These are phyloP conservation scores for Whitmania pigra DNA, from an alignment of 1,140 invertebrate species.

Conservation along the genomic window DNA sequence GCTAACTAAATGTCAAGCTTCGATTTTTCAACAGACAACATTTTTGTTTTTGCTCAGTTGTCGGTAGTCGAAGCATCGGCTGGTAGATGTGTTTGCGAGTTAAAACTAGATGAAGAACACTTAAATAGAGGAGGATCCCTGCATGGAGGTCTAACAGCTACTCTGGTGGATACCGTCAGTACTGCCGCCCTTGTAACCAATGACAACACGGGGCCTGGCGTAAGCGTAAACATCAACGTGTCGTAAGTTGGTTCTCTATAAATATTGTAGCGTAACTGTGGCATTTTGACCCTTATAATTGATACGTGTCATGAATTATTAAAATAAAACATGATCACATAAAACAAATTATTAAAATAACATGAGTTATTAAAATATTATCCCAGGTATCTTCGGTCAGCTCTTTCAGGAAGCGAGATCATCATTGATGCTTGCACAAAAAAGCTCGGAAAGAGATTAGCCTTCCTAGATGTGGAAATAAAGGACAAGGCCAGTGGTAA, in stretches of 20 bases:
- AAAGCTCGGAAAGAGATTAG: slow-evolving; percentile 62
- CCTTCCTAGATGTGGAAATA: slow-evolving; percentile 65
- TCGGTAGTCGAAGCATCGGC: neutral
- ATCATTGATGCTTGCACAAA: slow-evolving; percentile 62
- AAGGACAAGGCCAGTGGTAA: slow-evolving; percentile 56
- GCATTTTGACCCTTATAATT: no score
- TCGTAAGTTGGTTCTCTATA: slow-evolving; percentile 44
- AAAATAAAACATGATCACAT: no score
- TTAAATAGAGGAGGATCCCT: slow-evolving; percentile 60
- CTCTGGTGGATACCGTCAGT: slow-evolving; percentile 67
- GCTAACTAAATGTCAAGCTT: neutral
- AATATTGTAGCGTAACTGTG: neutral
- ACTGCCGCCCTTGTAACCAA: slow-evolving; percentile 61
- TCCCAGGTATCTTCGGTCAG: slow-evolving; percentile 52
- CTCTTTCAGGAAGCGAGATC: slow-evolving; percentile 62
- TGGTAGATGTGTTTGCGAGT: slow-evolving; percentile 46
- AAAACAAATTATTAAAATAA: no score
- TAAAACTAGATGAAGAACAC: slow-evolving; percentile 62
- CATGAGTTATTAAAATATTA: slow-evolving; percentile 26
- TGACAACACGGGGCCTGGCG: slow-evolving; percentile 50
- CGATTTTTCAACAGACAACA: neutral
- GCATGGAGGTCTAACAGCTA: slow-evolving; percentile 70
- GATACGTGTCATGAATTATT: no score
- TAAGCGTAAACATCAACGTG: slow-evolving; percentile 61
- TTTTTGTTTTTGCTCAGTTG: neutral